Evolutionary conservation across 2,797 vertebrate genomes (phyloP), one percentile per base, ranked within the genome.

Genomic region (Peromyscus attwateri): DNA sequence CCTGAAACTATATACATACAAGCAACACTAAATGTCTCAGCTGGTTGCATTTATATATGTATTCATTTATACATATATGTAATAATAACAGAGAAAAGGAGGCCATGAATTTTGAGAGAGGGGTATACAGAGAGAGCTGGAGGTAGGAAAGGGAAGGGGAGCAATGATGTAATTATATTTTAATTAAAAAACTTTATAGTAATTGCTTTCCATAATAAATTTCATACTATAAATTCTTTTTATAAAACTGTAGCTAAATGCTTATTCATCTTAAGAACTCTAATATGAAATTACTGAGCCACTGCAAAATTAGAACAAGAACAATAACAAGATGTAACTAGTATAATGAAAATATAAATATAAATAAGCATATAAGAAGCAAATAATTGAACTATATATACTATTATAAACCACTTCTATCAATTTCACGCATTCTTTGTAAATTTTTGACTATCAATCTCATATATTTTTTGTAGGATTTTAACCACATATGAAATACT

Each of bases 371-470:
- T 17, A 87, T 7, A 6, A 94, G 60, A 43, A 87, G 25, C 76
- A 93, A 85, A 96, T 6, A 88, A 94, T 5, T 81, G 76, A 82
- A 68, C 34, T 70, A 93, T 37, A 76, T 40, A 92, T 57, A 82
- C 55, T 34, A 87, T 49, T 80, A 90, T 60, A 94, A 94, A 94
- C 83, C 76, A 92, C 34, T 87, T 96, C 80, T 94, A 91, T 70
- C 31, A 92, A 64, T 40, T 31, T 55, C n/a, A 89, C n/a, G 64
- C 29, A 95, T 92, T 93, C 87, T 79, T 55, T 96, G 87, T 97
- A 97, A 91, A 87, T 94, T 97, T 98, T 95, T 81, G 77, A 77
- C n/a, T 46, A 83, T 91, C 95, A 97, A 93, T 96, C 80, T 97
- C 79, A 90, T n/a, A 66, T 27, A 95, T 92, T 94, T 85, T 82